A percentile compares a stretch with the other conserved stretches of the same genome.
Evolutionary conservation across 2,113 vertebrate species (phyloP).

Genomic region (Scortum barcoo): DNA sequence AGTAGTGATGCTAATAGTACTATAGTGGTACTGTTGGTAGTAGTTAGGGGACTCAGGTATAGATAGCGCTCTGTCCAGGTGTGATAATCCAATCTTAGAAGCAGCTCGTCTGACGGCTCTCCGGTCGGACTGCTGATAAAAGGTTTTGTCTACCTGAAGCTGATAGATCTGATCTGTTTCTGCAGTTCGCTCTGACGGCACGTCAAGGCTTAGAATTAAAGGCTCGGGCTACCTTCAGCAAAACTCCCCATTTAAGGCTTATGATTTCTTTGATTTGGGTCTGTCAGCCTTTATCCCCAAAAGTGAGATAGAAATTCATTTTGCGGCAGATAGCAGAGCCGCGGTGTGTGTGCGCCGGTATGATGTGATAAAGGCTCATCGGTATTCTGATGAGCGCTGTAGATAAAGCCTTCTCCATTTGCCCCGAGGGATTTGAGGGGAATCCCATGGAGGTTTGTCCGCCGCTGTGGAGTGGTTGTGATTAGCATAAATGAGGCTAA

Average conservation of each 20-base stretch:
- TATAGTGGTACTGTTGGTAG: not conserved
- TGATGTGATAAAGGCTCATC: conserved; percentile 61
- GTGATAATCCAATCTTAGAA: conserved; percentile 61
- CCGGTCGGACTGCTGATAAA: conserved; percentile 51
- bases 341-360: conserved; percentile 2
- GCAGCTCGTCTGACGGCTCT: conserved; percentile 55
- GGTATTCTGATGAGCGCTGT: conserved; percentile 67
- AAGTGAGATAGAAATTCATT: conserved; percentile 45
- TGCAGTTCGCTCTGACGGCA: conserved; percentile 11
- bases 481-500: conserved; percentile 72
- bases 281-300: conserved; percentile 52
- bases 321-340: conserved; percentile 12
- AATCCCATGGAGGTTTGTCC: conserved; percentile 58
- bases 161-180: conserved; percentile 59
- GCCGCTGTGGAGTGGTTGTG: conserved; percentile 31
- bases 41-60: conserved; percentile 30
- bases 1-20: not conserved
- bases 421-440: conserved; percentile 46
- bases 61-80: conserved; percentile 36
- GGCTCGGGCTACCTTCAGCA: conserved; percentile 34
- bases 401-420: conserved; percentile 60
- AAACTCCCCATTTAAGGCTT: conserved; percentile 24
- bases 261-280: conserved; percentile 45
- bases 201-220: conserved; percentile 49
- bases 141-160: conserved; percentile 47